Evolutionary conservation across 2,113 vertebrate species (phyloP).

Genomic region (Epinephelus cyanopodus): DNA sequence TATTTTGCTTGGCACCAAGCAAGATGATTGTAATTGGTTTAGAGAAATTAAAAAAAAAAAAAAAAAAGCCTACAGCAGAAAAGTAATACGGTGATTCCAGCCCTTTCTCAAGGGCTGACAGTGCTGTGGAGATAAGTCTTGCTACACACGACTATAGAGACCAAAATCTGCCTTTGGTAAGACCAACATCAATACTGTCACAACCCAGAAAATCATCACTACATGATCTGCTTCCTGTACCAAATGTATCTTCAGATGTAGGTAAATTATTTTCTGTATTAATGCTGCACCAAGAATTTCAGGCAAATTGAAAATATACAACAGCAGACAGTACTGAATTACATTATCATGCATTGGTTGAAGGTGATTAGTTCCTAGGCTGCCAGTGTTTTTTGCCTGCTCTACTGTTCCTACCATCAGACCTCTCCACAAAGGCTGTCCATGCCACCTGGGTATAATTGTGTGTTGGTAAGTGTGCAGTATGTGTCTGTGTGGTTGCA

Average conservation of each 20-base stretch:
- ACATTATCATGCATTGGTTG: not conserved
- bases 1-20: no score
- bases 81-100: no score
- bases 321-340: not conserved
- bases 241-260: no score
- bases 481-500: conserved; percentile 6
- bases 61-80: no score
- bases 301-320: not conserved
- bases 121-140: no score
- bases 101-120: no score
- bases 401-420: conserved; percentile 38
- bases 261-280: no score
- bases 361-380: conserved; percentile 56
- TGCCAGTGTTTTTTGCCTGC: conserved; percentile 53
- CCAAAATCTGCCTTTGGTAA: not conserved
- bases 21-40: no score
- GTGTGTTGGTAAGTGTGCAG: not conserved
- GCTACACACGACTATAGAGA: no score
- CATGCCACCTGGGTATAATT: no score
- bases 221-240: no score
- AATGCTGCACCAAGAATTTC: not conserved
- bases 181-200: not conserved
- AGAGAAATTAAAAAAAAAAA: no score
- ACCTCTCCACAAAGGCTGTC: conserved; percentile 18
- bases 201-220: not conserved